Conservation (phyloP, 2,888 invertebrate genomes). For the Rapana venosa region DNA sequence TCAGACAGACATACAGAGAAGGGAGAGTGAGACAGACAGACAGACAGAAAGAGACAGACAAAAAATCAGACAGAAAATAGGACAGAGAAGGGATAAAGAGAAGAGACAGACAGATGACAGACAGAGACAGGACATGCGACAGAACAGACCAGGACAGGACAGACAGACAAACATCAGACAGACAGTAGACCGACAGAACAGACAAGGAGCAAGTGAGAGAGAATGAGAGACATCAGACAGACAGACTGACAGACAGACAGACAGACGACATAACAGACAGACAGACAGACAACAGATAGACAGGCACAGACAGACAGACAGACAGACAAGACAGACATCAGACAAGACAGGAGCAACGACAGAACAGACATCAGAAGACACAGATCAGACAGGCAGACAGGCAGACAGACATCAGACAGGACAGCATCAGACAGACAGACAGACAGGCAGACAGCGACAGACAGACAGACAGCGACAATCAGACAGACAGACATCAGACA, state of each 20-base stretch:
- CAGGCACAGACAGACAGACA: background rate
- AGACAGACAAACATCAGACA: background rate
- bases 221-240: too few species aligned
- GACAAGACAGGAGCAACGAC: too few species aligned
- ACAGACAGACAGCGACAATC: too few species aligned
- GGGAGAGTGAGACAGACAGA: background rate
- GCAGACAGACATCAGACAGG: too few species aligned
- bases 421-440: too few species aligned
- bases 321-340: background rate
- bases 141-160: background rate
- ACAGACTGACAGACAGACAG: background rate
- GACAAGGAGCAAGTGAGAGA: too few species aligned
- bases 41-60: background rate
- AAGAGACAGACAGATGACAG: background rate
- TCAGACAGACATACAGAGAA: too few species aligned
- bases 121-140: background rate
- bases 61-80: background rate
- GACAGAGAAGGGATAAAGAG: too few species aligned
- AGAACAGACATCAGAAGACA: background rate
- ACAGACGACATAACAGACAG: background rate
- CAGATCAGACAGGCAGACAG: background rate
- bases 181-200: background rate
- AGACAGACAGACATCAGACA: background rate
- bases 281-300: background rate
- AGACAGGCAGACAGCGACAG: background rate